Conservation (phyloP, 2,797 vertebrate species). For the Gymnodraco acuticeps region DNA sequence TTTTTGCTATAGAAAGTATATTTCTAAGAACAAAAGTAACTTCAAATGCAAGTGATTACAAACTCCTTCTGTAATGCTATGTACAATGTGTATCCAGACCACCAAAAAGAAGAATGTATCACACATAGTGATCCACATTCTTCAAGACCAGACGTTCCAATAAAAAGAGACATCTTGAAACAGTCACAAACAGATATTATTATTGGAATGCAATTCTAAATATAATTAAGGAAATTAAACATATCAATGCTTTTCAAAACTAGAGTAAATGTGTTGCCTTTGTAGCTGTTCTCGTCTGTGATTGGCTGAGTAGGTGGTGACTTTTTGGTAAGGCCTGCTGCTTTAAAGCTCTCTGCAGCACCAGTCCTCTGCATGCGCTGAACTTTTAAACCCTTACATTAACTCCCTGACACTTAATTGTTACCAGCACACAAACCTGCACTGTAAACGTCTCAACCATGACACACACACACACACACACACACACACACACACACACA, state of each 20-base stretch:
- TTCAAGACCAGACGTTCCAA: neutral
- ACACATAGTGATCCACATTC: slow-evolving; percentile 1
- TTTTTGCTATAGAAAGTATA: neutral
- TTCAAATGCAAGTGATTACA: neutral
- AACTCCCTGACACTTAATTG: slow-evolving; percentile 75
- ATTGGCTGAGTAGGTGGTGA: slow-evolving; percentile 44
- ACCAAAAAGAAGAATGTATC: slow-evolving; percentile 9
- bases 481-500: slow-evolving; percentile 37
- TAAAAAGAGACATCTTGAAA: neutral
- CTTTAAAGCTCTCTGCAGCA: slow-evolving; percentile 41
- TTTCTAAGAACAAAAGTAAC: slow-evolving; percentile 2
- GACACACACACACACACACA: slow-evolving; percentile 44
- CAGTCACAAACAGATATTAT: slow-evolving; percentile 2
- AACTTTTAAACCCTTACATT: slow-evolving; percentile 76
- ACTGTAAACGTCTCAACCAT: slow-evolving; percentile 56
- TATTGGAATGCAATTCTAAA: neutral
- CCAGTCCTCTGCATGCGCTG: slow-evolving; percentile 37
- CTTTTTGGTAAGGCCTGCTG: slow-evolving; percentile 26
- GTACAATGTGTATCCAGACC: neutral
- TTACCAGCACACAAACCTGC: slow-evolving; percentile 73
- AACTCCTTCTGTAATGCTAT: neutral
- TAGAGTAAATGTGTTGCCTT: neutral
- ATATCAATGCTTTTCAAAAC: neutral
- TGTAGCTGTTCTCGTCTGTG: slow-evolving; percentile 21
- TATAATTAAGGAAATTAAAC: slow-evolving; percentile 1